Evolutionary conservation across 2,113 vertebrate genomes (phyloP).

Genomic region (Hemibagrus wyckioides): DNA sequence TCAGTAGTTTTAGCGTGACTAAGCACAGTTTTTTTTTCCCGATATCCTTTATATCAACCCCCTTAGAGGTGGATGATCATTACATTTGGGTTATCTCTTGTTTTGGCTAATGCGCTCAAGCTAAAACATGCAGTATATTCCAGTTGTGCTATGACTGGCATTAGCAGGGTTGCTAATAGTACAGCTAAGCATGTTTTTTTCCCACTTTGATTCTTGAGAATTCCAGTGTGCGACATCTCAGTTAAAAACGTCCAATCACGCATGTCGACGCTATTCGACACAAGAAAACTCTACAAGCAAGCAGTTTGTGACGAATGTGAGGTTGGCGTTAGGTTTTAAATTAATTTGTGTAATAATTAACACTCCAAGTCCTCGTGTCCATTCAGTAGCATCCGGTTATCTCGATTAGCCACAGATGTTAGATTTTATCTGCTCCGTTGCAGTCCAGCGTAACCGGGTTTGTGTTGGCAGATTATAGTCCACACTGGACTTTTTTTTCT

Average conservation of each 20-base stretch:
- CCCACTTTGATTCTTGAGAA: background rate
- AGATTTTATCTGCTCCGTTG: background rate
- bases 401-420: background rate
- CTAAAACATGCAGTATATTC: conserved; percentile 35
- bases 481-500: background rate
- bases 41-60: conserved; percentile 28
- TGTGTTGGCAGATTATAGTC: conserved; percentile 6
- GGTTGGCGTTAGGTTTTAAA: conserved; percentile 42
- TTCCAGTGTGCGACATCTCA: conserved; percentile 50
- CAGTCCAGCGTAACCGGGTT: conserved; percentile 18
- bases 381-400: conserved; percentile 7
- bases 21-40: conserved; percentile 36
- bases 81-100: conserved; percentile 27
- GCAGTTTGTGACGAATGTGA: conserved; percentile 16
- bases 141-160: conserved; percentile 13
- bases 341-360: conserved; percentile 2
- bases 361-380: background rate
- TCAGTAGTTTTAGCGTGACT: conserved; percentile 46
- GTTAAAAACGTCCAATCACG: conserved; percentile 4
- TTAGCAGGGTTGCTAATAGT: conserved; percentile 49
- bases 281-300: background rate
- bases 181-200: conserved; percentile 38
- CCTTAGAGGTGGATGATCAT: conserved; percentile 32
- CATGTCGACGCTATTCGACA: background rate
- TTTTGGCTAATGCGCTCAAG: conserved; percentile 48